phyloP scores from a whole-genome alignment of 2,113 vertebrate species.

The Carollia perspicillata region DNA sequence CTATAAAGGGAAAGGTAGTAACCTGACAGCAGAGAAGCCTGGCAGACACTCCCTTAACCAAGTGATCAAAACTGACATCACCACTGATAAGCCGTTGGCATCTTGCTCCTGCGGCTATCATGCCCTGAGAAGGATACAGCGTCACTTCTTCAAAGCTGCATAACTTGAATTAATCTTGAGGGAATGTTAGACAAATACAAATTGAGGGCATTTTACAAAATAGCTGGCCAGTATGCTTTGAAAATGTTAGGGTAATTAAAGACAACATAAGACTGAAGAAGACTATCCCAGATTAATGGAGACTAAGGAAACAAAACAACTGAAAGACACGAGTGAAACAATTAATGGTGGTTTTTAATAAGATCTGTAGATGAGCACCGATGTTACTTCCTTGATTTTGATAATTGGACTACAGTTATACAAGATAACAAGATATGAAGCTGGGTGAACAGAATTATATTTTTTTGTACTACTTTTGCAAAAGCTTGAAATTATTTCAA shows the following conservation, averaged over 20 bases:
- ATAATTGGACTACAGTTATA: background rate
- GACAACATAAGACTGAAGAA: background rate
- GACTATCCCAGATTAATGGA: background rate
- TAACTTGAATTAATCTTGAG: background rate
- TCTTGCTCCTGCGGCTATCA: background rate
- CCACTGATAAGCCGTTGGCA: background rate
- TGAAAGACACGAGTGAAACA: background rate
- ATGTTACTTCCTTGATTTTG: background rate
- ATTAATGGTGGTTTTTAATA: background rate
- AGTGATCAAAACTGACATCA: background rate
- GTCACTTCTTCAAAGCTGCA: background rate
- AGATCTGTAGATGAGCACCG: background rate
- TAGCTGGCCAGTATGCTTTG: background rate
- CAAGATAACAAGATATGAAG: background rate
- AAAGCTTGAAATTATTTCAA: slow-evolving; percentile 5
- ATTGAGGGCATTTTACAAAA: background rate
- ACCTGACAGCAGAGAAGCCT: background rate
- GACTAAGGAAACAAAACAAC: background rate
- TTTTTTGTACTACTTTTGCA: background rate
- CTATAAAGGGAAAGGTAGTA: background rate
- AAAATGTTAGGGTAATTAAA: background rate
- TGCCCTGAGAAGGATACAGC: background rate
- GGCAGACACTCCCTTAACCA: background rate
- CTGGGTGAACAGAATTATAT: background rate
- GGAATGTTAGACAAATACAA: background rate